A percentile compares a stretch with the other conserved stretches of the same genome.
These are phyloP conservation scores for Hepsetus odoe DNA, from an alignment of 2,113 vertebrate species.

Conservation along the genomic window DNA sequence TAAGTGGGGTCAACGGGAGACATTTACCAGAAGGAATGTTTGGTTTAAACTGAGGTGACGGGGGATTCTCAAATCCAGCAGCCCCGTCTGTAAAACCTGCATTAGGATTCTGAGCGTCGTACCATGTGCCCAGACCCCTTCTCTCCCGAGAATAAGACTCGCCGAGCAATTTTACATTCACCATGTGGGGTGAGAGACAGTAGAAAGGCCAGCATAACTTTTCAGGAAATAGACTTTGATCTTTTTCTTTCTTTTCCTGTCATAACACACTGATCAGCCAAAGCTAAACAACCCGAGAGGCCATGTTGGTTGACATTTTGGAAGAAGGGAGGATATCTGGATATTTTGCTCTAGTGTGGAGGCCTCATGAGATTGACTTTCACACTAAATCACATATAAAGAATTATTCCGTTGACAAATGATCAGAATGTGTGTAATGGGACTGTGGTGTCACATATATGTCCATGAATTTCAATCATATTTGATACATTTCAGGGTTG, in stretches of 20 bases:
- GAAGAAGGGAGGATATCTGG: not conserved
- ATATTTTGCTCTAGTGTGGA: not conserved
- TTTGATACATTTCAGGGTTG: no score
- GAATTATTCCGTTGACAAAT: not conserved
- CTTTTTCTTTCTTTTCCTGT: not conserved
- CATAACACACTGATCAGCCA: not conserved
- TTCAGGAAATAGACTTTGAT: not conserved
- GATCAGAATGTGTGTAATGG: not conserved
- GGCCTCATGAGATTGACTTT: not conserved
- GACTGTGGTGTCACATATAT: no score
- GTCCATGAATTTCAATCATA: no score
- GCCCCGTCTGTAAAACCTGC: constrained; percentile 9
- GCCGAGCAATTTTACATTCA: not conserved
- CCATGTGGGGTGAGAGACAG: not conserved
- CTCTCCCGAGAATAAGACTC: not conserved
- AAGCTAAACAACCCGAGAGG: not conserved
- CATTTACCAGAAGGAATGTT: not conserved
- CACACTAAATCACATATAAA: not conserved
- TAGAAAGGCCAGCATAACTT: constrained; percentile 9
- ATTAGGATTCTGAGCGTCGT: constrained; percentile 24
- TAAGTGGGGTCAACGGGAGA: not conserved
- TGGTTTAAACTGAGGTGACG: not conserved
- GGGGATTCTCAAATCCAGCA: not conserved
- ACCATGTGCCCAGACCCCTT: not conserved
- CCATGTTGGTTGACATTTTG: not conserved